Base-by-base conservation (phyloP, 1,140 invertebrate genomes). In the Musca vetustissima region DNA sequence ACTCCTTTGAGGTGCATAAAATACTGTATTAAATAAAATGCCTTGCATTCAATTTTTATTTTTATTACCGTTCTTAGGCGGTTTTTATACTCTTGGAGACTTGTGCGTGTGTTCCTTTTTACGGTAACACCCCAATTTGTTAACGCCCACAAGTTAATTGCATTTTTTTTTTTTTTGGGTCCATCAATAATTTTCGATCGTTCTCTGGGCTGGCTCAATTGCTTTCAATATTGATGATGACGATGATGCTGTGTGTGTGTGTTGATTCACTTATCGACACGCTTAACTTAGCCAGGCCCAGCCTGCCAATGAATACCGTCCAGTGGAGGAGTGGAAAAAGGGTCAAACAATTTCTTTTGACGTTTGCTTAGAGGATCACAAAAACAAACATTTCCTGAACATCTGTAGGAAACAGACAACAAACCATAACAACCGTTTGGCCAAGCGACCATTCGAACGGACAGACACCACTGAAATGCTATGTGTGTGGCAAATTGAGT, bases 51-150 rank as follows among this genome's bases (percentile, higher is more conserved):
- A 36, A 36, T 61, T 61, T 61, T 57, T 57, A 57, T 24, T n/a
- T 28, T 57, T 13, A 24, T 15, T 36, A 19, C 17, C 22, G 2
- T 14, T 13, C n/a, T 61, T 61, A 17, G 11, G 15, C 11, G 15
- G 1, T 36, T 32, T 61, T 61, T 19, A 28, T 28, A n/a, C n/a
- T 28, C 28, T 57, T 57, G 24, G 36, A 43, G 36, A 43, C 36
- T 43, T 43, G 36, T 43, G 36, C 36, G 36, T 43, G 36, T 43
- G 36, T 43, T 43, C 36, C 15, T 28, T 17, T 61, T 61, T 61
- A 61, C 57, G 57, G 57, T 61, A 61, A 61, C 57, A 61, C 57
- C 57, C 57, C 57, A 61, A 61, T 61, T 61, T 61, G 57, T 61
- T 36, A 61, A 61, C 57, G 57, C 57, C 57, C 28, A 61, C 57